These are phyloP conservation scores for Periparus ater DNA, from an alignment of 2,797 vertebrate genomes.

Conservation along the genomic window DNA sequence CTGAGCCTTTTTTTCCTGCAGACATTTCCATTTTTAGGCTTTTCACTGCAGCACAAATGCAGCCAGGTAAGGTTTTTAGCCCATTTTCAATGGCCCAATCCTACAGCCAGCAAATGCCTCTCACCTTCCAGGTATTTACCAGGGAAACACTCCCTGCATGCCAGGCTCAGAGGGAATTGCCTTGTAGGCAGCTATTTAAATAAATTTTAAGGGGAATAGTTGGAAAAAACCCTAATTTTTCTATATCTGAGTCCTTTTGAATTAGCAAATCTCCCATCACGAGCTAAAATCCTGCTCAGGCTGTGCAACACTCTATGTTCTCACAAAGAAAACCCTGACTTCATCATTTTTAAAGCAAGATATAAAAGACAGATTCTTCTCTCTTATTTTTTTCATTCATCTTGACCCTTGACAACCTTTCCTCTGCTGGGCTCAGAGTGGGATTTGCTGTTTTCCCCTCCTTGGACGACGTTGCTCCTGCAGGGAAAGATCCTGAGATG, in stretches of 20 bases:
- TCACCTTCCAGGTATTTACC: background rate
- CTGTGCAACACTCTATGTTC: background rate
- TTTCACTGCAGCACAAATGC: background rate
- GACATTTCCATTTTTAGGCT: background rate
- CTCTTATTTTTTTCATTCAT: background rate
- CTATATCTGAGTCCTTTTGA: background rate
- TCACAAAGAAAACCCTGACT: background rate
- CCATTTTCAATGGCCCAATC: background rate
- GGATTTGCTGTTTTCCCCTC: conserved; percentile 10
- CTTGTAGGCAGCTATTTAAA: background rate
- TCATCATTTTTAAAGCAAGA: background rate
- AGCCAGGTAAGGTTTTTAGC: background rate
- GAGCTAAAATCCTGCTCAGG: background rate
- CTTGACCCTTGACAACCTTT: background rate
- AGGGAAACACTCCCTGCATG: background rate
- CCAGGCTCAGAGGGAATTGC: background rate
- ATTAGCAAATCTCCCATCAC: background rate
- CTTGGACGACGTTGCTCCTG: background rate
- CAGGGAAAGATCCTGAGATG: conserved; percentile 18
- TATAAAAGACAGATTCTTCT: conserved; percentile 18
- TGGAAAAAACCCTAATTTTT: background rate
- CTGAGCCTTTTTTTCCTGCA: background rate
- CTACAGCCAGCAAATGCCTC: background rate
- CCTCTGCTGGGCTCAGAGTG: background rate
- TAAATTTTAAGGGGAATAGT: background rate